These are phyloP conservation scores for Acomys russatus DNA, from an alignment of 2,797 vertebrate genomes.

Conservation along the genomic window DNA sequence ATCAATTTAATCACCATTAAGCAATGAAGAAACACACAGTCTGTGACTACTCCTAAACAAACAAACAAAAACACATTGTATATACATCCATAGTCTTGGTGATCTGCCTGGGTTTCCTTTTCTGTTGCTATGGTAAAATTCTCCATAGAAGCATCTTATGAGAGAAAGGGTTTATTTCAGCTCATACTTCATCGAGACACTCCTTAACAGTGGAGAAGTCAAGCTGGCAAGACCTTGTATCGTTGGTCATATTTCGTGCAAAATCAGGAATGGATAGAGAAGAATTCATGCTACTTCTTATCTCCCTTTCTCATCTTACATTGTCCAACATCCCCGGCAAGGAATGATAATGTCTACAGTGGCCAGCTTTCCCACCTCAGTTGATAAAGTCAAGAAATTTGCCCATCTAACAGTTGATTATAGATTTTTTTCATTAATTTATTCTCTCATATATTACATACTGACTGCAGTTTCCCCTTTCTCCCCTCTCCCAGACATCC, in stretches of 20 bases:
- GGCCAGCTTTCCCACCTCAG: not conserved
- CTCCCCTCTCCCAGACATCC: not conserved
- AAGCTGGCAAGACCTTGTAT: not conserved
- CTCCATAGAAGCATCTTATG: not conserved
- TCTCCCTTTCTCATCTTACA: not conserved
- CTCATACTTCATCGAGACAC: not conserved
- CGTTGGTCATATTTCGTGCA: not conserved
- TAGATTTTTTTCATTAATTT: not conserved
- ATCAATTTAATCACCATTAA: slow-evolving; percentile 2
- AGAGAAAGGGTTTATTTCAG: not conserved
- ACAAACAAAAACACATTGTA: not conserved
- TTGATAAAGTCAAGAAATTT: not conserved
- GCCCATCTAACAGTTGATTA: not conserved
- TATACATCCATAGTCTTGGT: not conserved
- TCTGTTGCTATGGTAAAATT: not conserved
- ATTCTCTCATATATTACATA: not conserved
- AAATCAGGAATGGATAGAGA: not conserved
- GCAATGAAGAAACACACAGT: not conserved
- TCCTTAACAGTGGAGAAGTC: not conserved
- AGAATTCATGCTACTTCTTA: not conserved
- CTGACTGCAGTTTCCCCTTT: not conserved
- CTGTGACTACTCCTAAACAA: not conserved
- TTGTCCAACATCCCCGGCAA: not conserved
- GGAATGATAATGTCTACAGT: not conserved
- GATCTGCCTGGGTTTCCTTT: not conserved